Evolutionary conservation across 1,140 invertebrate genomes (phyloP), one percentile per base, ranked within the genome.

Genomic region (Ceratina japonica): DNA sequence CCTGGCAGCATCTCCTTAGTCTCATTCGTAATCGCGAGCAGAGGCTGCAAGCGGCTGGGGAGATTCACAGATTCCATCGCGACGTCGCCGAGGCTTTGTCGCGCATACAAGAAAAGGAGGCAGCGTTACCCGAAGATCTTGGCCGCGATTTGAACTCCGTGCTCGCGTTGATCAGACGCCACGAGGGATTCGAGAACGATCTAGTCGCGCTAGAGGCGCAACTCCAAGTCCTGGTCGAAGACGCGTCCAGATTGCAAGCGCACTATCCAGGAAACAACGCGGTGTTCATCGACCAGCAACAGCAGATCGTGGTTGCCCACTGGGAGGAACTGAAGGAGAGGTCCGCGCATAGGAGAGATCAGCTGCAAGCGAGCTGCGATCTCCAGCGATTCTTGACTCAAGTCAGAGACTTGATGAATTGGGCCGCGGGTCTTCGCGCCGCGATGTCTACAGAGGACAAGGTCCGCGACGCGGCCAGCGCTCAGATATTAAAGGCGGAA

Each of bases 171-270:
- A 94, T 98, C 7, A 93, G 97, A 79, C 95, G 97, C 84, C 98
- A 99, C 90, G 98, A 99, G 92, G 96, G 96, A 3, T 98, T 98
- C 88, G 98, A 99, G 91, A 99, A 98, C 91, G 98, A 99, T 92
- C 91, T 99, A 16, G 95, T 98, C 3, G 98, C 97, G 0, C 92
- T 99, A 3, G 98, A 99, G 90, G 97, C 97, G 0, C 98, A 99
- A 91, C 93, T 99, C 13, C 96, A 98, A 93, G 95, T 96, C 1
- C 92, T 99, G 0, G 95, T 99, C 7, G 98, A 99, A 89, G 98
- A 99, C 89, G 97, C 97, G 0, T 95, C 95, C 0, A 94, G 97
- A 75, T 94, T 99, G 51, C 97, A 98, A 91, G 94, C 94, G 8
- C 93, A 97, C 12, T 99, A 99, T 93, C 98, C 98, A 0, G 97